Percentiles rank a stretch among this genome's conserved stretches.
Conservation (phyloP, 1,140 invertebrate species). For the Hyles euphorbiae region DNA sequence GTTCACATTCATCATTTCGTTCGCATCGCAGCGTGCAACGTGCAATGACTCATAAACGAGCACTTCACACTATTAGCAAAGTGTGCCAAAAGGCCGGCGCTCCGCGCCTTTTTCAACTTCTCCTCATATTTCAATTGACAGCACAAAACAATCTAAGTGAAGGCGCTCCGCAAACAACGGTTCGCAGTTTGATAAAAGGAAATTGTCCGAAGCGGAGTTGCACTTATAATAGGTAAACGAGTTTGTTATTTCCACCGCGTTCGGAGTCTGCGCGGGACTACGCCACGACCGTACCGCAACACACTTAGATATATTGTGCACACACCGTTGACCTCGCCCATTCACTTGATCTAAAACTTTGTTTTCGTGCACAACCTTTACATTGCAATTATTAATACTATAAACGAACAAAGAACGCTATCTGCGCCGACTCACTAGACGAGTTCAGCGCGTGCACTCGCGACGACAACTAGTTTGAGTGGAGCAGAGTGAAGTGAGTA, state of each 20-base stretch:
- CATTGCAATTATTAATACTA: constrained; percentile 15
- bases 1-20: constrained; percentile 62
- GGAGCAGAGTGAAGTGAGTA: constrained; percentile 30
- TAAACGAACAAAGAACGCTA: constrained; percentile 27
- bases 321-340: constrained; percentile 44
- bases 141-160: constrained; percentile 10
- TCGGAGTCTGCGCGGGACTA: constrained; percentile 38
- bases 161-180: constrained; percentile 6
- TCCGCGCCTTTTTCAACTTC: constrained; percentile 14
- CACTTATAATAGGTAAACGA: constrained; percentile 23
- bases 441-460: constrained; percentile 11
- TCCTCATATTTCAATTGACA: constrained; percentile 11
- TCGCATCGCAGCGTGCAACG: constrained; percentile 47
- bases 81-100: constrained; percentile 26
- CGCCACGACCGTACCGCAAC: constrained; percentile 6
- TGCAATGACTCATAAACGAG: constrained; percentile 55
- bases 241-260: constrained; percentile 31
- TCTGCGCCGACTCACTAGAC: constrained; percentile 10
- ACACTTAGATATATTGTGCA: constrained; percentile 10
- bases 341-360: constrained; percentile 46
- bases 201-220: constrained; percentile 1
- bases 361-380: constrained; percentile 27
- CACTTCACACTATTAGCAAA: constrained; percentile 40
- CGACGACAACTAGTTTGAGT: constrained; percentile 30
- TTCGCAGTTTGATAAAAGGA: constrained; percentile 8